Conservation (phyloP, 92 coral and sea anemone genomes). For the Muricea muricata region DNA sequence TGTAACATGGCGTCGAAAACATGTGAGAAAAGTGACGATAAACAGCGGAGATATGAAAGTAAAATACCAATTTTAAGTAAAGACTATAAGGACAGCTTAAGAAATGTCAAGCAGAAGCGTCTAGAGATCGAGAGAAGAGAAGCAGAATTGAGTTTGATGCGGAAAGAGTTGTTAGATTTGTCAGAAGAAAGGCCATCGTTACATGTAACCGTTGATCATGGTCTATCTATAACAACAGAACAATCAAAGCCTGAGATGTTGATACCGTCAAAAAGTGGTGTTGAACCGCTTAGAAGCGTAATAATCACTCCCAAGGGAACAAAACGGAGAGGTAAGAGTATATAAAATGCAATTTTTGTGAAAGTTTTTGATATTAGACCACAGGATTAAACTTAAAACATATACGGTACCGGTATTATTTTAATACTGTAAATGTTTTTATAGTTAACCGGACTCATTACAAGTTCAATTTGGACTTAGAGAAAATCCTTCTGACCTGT, state of each 20-base stretch:
- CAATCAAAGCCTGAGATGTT: neutral
- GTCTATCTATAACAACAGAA: neutral
- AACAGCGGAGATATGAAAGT: neutral
- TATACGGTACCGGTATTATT: too few species aligned
- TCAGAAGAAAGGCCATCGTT: neutral
- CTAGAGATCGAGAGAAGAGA: neutral
- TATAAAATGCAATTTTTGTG: neutral
- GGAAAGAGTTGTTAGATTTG: neutral
- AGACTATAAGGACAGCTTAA: neutral
- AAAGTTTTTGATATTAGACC: too few species aligned
- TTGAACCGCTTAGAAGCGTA: neutral
- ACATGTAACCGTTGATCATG: neutral
- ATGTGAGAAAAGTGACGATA: neutral
- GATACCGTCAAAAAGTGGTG: neutral
- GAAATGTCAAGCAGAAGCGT: neutral
- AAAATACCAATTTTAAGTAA: neutral
- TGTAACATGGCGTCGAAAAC: neutral
- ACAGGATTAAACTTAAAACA: too few species aligned
- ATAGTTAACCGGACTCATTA: neutral
- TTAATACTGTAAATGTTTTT: too few species aligned
- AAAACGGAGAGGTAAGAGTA: neutral
- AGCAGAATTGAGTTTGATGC: neutral
- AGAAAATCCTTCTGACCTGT: neutral
- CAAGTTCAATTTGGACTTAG: neutral
- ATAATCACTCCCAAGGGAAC: neutral